phyloP scores from a whole-genome alignment of 2,113 vertebrate genomes.

The Antigone vipio region DNA sequence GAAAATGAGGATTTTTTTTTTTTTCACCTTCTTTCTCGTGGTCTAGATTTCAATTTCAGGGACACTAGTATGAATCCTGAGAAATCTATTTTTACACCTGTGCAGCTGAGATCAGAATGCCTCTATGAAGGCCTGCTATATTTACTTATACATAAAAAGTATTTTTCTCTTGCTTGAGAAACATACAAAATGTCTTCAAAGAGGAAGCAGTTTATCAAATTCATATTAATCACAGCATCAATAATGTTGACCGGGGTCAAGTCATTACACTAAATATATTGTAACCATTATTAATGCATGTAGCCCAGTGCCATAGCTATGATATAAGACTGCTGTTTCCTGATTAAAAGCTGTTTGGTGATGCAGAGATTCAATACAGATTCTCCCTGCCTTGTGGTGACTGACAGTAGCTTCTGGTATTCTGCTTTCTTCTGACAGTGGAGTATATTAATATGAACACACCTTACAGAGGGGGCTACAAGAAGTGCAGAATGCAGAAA shows the following conservation, averaged over 20 bases:
- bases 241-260: slow-evolving; percentile 66
- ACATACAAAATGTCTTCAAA: slow-evolving; percentile 62
- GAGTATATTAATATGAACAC: slow-evolving; percentile 27
- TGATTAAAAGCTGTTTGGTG: slow-evolving; percentile 67
- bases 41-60: background rate
- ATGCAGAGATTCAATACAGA: slow-evolving; percentile 39
- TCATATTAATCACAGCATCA: slow-evolving; percentile 67
- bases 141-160: slow-evolving; percentile 57
- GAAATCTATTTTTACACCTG: slow-evolving; percentile 49
- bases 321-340: slow-evolving; percentile 62
- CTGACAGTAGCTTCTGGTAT: slow-evolving; percentile 59
- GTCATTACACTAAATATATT: slow-evolving; percentile 74
- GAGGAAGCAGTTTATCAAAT: slow-evolving; percentile 76
- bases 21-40: rapidly evolving
- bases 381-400: slow-evolving; percentile 36
- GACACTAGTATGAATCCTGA: slow-evolving; percentile 14
- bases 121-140: background rate
- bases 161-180: slow-evolving; percentile 58
- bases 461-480: slow-evolving; percentile 52
- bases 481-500: slow-evolving; percentile 59
- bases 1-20: background rate
- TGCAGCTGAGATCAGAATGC: slow-evolving; percentile 20
- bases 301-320: slow-evolving; percentile 57
- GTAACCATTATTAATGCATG: slow-evolving; percentile 67
- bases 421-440: slow-evolving; percentile 30